Evolutionary conservation across 2,797 vertebrate genomes (phyloP).

Genomic region (Coracias cyanogaster): DNA sequence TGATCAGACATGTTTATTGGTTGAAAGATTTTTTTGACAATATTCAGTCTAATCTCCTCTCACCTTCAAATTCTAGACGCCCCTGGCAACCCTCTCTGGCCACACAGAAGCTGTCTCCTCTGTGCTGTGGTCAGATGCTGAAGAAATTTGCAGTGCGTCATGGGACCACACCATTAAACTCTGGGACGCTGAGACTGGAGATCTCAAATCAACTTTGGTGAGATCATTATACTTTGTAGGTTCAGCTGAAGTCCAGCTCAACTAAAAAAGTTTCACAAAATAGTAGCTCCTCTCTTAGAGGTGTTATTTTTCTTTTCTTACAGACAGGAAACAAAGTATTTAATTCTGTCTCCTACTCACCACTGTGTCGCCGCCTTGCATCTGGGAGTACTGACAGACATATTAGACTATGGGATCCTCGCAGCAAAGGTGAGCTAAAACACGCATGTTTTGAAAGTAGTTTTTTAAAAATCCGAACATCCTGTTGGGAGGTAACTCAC

Average conservation of each 20-base stretch:
- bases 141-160: conserved; percentile 94
- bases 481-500: not conserved
- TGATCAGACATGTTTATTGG: not conserved
- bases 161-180: conserved; percentile 97
- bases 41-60: not conserved
- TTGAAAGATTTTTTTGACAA: not conserved
- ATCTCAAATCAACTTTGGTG: conserved; percentile 90
- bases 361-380: conserved; percentile 90
- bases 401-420: conserved; percentile 94
- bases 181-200: conserved; percentile 92
- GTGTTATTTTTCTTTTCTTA: not conserved
- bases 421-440: conserved; percentile 87
- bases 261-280: not conserved
- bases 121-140: conserved; percentile 91
- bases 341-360: conserved; percentile 93
- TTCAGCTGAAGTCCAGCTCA: not conserved
- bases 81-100: conserved; percentile 93
- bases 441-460: not conserved
- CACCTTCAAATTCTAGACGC: conserved; percentile 83
- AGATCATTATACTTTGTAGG: conserved; percentile 49
- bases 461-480: not conserved
- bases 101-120: conserved; percentile 94
- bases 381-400: conserved; percentile 96
- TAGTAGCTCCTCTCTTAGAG: not conserved
- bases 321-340: conserved; percentile 97